Base-by-base conservation (phyloP, 2,113 vertebrate species). In the Siniperca chuatsi region DNA sequence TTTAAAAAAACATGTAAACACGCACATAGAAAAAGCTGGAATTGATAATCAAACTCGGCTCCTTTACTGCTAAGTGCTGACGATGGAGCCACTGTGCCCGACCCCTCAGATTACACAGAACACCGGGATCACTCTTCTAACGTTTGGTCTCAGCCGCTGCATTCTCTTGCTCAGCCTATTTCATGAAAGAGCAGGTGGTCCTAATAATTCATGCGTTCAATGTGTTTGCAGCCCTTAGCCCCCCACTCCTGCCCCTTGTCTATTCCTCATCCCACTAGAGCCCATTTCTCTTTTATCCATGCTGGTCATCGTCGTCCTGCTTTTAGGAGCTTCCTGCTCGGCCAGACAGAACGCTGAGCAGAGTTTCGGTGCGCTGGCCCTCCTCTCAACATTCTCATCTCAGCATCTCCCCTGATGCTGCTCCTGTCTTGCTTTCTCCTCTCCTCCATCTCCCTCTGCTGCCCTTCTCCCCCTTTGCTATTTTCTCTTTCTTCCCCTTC, bases 291-390 rank as follows among this genome's bases (percentile, higher is more conserved):
- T 91, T 89, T 92, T 94, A 88, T 92, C 87, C 86, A 16, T 44
- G 48, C 82, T 61, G 78, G 62, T 84, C 46, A 75, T 73, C 52
- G 69, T 68, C 50, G 73, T 88, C 88, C 85, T 77, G 65, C 83
- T 78, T 90, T 92, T 60, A 89, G 89, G 85, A 81, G 92, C 94
- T 92, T 96, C 91, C 95, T 97, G 97, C 95, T 96, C 87, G 94
- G 91, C 95, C 97, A 96, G 95, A 97, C 95, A 98, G 96, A 97
- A 97, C 96, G 92, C 90, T 81, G 89, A 96, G 94, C 94, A 94
- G 94, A 90, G 91, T 91, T 96, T 95, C 96, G 95, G 96, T 95
- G 96, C 90, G 78, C 93, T 87, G 88, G 86, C 88, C 92, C 87
- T 87, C 81, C 89, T 79, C 84, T 93, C 88, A 84, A 89, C 91